Evolutionary conservation across 2,797 vertebrate species (phyloP), one percentile per base, ranked within the genome.

Genomic region (Etheostoma perlongum): DNA sequence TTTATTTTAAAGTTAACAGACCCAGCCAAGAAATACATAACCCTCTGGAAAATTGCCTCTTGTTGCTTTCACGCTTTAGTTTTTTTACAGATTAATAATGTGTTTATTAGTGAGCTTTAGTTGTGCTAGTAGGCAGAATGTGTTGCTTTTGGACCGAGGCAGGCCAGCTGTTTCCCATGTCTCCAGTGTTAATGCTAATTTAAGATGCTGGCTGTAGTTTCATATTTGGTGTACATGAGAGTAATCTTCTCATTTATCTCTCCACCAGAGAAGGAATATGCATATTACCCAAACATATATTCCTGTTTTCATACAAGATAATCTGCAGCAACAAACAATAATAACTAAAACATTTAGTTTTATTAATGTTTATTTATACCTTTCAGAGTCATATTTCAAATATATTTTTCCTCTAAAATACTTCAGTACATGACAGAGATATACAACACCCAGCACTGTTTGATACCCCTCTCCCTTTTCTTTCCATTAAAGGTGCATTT

Each of bases 321-420:
- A 54, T 57, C 46, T 52, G 42, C 18, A 51, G 18, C 46, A 74
- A 70, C 40, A 66, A 72, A 82, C 10, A n/a, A 75, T 66, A 54
- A 65, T 44, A 71, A 74, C 44, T 44, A 48, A 51, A 64, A 27
- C 14, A 52, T 79, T 67, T 77, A 75, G 72, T 85, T 93, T 93
- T 79, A 92, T 82, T 72, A 60, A 85, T 89, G 81, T 95, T 94
- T 95, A 95, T 95, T 95, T 91, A 88, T 93, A 90, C 90, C 91
- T 90, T 91, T 91, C 89, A 90, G 88, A 86, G 85, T 94, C 92
- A 94, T 92, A 91, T 93, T 91, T 95, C 93, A 95, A 95, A 95
- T 94, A 94, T 93, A 94, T 89, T 92, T 88, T 93, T 89, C 90
- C 84, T 94, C 88, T 93, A 94, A 94, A 94, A 94, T 94, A 94